A percentile compares a stretch with the other conserved stretches of the same genome.
Evolutionary conservation across 2,888 invertebrate species (phyloP).

Genomic region (Orchesella flavescens): DNA sequence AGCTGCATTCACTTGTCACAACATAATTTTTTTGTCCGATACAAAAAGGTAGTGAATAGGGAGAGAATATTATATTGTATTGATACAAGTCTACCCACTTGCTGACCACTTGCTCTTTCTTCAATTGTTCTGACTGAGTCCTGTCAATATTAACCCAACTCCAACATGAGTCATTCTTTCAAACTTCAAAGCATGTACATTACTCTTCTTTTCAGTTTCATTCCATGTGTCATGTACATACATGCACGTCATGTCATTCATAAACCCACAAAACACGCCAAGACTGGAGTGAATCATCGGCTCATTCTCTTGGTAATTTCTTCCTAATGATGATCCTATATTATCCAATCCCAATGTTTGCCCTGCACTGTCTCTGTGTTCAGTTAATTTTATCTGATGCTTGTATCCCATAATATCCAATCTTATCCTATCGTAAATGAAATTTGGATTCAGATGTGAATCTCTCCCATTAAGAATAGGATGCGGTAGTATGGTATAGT

Average conservation of each 20-base stretch:
- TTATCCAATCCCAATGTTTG: not conserved
- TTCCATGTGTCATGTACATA: not conserved
- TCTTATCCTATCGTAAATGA: not conserved
- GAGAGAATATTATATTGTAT: not conserved
- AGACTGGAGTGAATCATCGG: not conserved
- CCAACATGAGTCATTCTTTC: not conserved
- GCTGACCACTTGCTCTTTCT: no score
- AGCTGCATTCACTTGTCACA: not conserved
- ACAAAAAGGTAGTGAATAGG: not conserved
- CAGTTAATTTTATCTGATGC: not conserved
- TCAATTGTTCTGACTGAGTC: no score
- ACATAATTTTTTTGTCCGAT: not conserved
- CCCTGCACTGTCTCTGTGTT: no score
- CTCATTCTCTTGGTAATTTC: slow-evolving; percentile 14
- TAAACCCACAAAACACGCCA: not conserved
- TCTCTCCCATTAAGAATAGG: slow-evolving; percentile 1
- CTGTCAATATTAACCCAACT: not conserved
- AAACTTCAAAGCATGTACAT: not conserved
- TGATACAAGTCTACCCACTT: not conserved
- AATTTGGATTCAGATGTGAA: slow-evolving; percentile 14
- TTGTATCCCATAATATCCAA: not conserved
- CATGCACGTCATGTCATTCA: not conserved
- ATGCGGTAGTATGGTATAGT: not conserved
- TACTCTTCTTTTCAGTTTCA: not conserved
- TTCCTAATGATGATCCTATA: slow-evolving; percentile 21